Conservation (phyloP, 2,797 vertebrate genomes). For the Anabas testudineus region DNA sequence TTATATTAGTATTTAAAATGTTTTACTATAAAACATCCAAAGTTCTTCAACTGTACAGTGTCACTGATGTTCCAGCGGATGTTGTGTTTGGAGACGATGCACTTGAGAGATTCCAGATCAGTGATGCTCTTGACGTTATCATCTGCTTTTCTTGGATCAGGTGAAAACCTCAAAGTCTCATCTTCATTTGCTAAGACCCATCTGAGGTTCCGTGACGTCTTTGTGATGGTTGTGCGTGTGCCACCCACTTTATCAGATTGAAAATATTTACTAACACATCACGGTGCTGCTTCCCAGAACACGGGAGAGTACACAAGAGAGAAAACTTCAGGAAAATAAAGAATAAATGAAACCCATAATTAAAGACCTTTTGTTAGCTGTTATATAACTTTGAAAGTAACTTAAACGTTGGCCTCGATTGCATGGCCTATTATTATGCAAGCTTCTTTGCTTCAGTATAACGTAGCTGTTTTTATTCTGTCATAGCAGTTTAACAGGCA, state of each 20-base stretch:
- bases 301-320: background rate
- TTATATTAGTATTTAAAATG: too few species aligned
- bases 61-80: background rate
- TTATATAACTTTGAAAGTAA: conserved; percentile 27
- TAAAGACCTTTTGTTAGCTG: conserved; percentile 11
- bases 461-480: too few species aligned
- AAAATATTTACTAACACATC: conserved; percentile 31
- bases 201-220: conserved; percentile 22
- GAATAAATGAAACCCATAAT: background rate
- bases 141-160: conserved; percentile 7
- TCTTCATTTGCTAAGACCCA: background rate
- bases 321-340: background rate
- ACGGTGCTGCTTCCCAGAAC: background rate
- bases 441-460: background rate
- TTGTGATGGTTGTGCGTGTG: background rate
- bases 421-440: conserved; percentile 2
- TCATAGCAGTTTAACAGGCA: too few species aligned
- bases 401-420: conserved; percentile 11
- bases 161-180: background rate
- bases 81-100: conserved; percentile 17
- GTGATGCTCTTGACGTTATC: conserved; percentile 18
- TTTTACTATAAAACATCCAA: too few species aligned
- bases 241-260: background rate
- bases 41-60: background rate
- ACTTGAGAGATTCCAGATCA: conserved; percentile 32